phyloP scores from a whole-genome alignment of 2,888 invertebrate genomes.

The Watsonalla binaria region DNA sequence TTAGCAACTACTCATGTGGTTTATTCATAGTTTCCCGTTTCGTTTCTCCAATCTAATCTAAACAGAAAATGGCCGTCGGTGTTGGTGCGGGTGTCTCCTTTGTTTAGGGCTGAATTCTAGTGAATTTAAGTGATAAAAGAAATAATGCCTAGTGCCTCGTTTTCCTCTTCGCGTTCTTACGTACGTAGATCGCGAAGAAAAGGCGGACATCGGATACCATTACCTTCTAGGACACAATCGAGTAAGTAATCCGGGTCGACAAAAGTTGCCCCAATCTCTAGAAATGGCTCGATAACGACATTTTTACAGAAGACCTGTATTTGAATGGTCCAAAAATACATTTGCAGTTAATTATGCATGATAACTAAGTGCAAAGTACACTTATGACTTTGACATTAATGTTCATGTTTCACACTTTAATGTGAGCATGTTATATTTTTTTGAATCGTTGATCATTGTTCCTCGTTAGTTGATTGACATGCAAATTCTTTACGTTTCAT shows the following conservation, averaged over 20 bases:
- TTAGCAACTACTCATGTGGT: constrained; percentile 53
- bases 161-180: constrained; percentile 94
- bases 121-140: constrained; percentile 75
- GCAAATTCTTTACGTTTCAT: constrained; percentile 46
- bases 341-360: constrained; percentile 13
- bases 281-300: constrained; percentile 51
- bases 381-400: constrained; percentile 13
- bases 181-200: constrained; percentile 94
- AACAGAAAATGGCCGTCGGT: constrained; percentile 91
- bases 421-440: constrained; percentile 37
- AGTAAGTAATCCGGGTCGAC: constrained; percentile 82
- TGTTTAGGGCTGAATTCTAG: constrained; percentile 83
- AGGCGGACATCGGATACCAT: constrained; percentile 91
- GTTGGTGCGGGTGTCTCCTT: constrained; percentile 89
- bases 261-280: constrained; percentile 61
- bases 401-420: constrained; percentile 21
- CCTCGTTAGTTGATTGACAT: constrained; percentile 51
- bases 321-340: constrained; percentile 19
- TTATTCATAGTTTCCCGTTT: constrained; percentile 61
- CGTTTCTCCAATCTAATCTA: constrained; percentile 77
- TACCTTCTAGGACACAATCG: constrained; percentile 89
- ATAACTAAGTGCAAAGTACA: constrained; percentile 13
- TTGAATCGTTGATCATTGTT: constrained; percentile 56
- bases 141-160: constrained; percentile 97
- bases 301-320: constrained; percentile 41